phyloP scores from a whole-genome alignment of 2,113 vertebrate genomes.

The Toxotes jaculatrix region DNA sequence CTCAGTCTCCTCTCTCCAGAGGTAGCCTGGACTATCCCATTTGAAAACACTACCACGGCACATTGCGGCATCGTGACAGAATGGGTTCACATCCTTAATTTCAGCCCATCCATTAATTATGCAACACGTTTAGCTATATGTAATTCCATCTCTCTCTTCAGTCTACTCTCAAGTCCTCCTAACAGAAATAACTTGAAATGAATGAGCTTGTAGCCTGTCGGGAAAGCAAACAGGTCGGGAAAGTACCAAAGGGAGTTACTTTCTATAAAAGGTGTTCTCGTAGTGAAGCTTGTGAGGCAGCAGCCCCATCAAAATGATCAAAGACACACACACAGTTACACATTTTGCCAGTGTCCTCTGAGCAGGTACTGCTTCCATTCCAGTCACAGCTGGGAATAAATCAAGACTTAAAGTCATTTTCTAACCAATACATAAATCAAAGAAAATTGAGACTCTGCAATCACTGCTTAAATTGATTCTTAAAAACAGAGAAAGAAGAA shows the following conservation, averaged over 20 bases:
- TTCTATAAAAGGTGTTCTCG: background rate
- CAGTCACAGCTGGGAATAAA: slow-evolving; percentile 8
- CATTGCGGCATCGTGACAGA: slow-evolving; percentile 40
- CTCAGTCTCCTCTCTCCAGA: slow-evolving; percentile 45
- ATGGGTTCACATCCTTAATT: slow-evolving; percentile 56
- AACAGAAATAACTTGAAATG: slow-evolving; percentile 22
- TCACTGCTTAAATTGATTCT: slow-evolving; percentile 10
- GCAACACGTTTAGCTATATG: slow-evolving; percentile 5
- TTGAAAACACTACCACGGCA: slow-evolving; percentile 31
- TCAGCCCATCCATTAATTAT: slow-evolving; percentile 41
- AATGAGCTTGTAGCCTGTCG: slow-evolving; percentile 4
- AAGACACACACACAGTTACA: background rate
- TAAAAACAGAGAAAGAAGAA: background rate
- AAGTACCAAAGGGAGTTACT: background rate
- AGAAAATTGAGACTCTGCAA: background rate
- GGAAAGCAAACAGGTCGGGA: slow-evolving; percentile 1
- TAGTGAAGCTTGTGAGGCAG: background rate
- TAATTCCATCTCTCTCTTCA: background rate
- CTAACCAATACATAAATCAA: slow-evolving; percentile 16
- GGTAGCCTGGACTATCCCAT: slow-evolving; percentile 41
- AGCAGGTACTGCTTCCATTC: background rate
- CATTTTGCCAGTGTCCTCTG: background rate
- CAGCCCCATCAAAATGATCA: slow-evolving; percentile 1
- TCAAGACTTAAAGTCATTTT: too few species aligned
- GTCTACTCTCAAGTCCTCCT: background rate